phyloP scores from a whole-genome alignment of 2,113 vertebrate species.

The Pelecanus crispus region DNA sequence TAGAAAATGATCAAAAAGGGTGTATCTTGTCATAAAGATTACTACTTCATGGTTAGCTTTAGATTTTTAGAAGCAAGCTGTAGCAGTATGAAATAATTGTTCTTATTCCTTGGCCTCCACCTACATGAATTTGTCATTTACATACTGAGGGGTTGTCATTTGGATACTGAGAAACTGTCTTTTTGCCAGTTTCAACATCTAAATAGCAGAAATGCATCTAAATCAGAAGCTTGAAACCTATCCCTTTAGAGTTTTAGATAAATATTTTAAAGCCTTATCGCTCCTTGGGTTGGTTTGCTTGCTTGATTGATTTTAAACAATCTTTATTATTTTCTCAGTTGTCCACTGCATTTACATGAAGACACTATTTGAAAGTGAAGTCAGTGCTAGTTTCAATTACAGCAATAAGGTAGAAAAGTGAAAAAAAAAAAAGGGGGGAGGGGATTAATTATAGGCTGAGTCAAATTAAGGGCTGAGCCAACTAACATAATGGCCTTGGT shows the following conservation, averaged over 20 bases:
- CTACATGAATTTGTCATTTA: not conserved
- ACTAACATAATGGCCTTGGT: not conserved
- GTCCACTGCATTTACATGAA: not conserved
- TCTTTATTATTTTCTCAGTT: not conserved
- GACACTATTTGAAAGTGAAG: not conserved
- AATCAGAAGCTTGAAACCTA: not conserved
- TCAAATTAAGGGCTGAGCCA: not conserved
- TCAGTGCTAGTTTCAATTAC: not conserved
- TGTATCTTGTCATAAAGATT: not conserved
- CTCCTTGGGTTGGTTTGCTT: not conserved
- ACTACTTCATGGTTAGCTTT: not conserved
- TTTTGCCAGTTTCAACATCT: not conserved
- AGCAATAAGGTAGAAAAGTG: not conserved
- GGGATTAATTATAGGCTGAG: not conserved
- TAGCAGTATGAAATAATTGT: not conserved
- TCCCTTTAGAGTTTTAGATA: not conserved
- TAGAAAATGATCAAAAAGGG: not conserved
- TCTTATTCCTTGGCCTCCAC: not conserved
- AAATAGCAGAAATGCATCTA: not conserved
- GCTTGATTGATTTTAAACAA: not conserved
- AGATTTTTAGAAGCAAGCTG: not conserved
- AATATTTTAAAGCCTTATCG: not conserved
- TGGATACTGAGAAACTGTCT: not conserved
- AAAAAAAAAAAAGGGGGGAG: not conserved
- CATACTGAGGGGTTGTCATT: not conserved